Evolutionary conservation across 2,888 invertebrate genomes (phyloP), one percentile per base, ranked within the genome.

Genomic region (Brenthis hecate): DNA sequence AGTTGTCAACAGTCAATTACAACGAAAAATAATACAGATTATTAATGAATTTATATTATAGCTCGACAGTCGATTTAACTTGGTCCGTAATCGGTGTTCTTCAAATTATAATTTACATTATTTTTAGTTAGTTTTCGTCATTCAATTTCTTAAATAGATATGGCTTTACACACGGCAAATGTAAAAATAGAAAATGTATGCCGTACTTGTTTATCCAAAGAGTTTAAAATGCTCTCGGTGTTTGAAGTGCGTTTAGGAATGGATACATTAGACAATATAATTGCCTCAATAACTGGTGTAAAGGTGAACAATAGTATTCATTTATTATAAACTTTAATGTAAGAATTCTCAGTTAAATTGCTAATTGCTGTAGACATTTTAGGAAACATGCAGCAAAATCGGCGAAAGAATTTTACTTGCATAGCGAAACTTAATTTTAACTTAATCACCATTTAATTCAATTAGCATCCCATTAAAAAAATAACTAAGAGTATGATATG

Each of bases 191-290:
- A 88, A 78, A 78, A 85, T 68, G 70, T 91, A 61, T 92, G 92
- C 75, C 81, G 92, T 68, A 91, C 91, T n/a, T 92, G 92, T 78
- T 79, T 92, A 73, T 80, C 85, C 3, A 88, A 87, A 78, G 88
- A 89, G 70, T 82, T 79, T 67, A 83, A 85, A 65, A 77, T 90
- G 68, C 77, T 81, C 75, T 86, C 89, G 0, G 77, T 92, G 13
- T 91, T 88, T 74, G 87, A 87, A 71, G 76, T 81, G 51, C 77
- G 72, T 69, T 71, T 79, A 53, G 88, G 83, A 43, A 71, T 80
- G 32, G 75, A 79, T 19, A 77, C 85, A 13, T 75, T 91, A 51
- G 82, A 85, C 68, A 77, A 73, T 56, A 75, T 88, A 32, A 84
- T 91, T 36, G 75, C 84, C 64, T 77, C 84, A 70, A 79, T 85